Percentiles rank a stretch among this genome's conserved stretches.
Conservation (phyloP, 2,888 invertebrate genomes). For the Brachylomia viminalis region DNA sequence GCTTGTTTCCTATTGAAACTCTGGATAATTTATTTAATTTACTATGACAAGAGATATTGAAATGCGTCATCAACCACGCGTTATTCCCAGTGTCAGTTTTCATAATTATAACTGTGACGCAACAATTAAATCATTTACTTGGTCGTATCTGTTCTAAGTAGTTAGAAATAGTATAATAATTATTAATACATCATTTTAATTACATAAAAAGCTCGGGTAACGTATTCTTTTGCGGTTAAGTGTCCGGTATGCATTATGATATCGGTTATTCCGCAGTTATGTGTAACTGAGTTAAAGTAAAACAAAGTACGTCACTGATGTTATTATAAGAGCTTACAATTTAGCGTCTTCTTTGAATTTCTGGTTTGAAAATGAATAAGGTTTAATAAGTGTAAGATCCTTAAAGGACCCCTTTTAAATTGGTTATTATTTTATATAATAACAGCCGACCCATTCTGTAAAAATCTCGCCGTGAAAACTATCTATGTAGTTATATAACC, state of each 20-base stretch:
- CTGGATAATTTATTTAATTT: background rate
- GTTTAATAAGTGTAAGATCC: too few species aligned
- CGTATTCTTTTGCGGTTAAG: constrained; percentile 1
- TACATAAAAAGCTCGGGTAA: background rate
- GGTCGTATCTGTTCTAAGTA: background rate
- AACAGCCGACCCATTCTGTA: too few species aligned
- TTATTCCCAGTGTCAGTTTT: constrained; percentile 7
- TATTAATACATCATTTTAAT: background rate
- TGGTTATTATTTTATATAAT: background rate
- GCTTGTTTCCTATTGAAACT: background rate
- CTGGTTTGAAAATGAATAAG: background rate
- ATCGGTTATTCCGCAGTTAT: background rate
- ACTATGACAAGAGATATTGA: background rate
- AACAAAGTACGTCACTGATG: background rate
- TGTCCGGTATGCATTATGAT: too few species aligned
- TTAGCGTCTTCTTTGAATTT: background rate
- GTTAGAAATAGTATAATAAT: constrained; percentile 2
- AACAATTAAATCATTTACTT: background rate
- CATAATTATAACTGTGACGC: constrained; percentile 6
- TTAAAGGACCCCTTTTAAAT: background rate
- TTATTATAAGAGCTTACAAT: background rate
- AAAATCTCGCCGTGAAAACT: too few species aligned
- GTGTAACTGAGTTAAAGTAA: background rate
- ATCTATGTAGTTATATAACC: too few species aligned
- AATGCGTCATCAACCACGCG: background rate